These are phyloP conservation scores for Rotaria magnacalcarata DNA, from an alignment of 2,888 invertebrate genomes.

Conservation along the genomic window DNA sequence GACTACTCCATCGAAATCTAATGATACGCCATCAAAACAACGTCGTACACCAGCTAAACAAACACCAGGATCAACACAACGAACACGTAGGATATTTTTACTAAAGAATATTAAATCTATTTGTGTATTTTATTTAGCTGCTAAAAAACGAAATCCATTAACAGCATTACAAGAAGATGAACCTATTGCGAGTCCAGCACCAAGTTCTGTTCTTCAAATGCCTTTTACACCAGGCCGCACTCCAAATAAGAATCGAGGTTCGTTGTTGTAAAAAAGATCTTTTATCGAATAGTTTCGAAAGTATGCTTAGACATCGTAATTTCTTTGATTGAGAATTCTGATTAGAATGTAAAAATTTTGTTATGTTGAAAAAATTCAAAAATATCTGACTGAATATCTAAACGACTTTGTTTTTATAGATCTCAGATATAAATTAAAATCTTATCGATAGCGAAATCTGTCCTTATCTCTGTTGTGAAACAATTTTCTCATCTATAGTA, in stretches of 20 bases:
- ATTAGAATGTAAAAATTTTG: too few species aligned
- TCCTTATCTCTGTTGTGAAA: too few species aligned
- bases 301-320: too few species aligned
- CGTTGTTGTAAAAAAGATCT: not conserved
- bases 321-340: too few species aligned
- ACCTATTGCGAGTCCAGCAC: not conserved
- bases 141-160: slow-evolving; percentile 6
- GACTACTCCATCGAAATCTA: not conserved
- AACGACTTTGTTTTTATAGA: too few species aligned
- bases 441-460: too few species aligned
- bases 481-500: too few species aligned
- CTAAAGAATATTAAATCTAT: too few species aligned
- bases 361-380: too few species aligned
- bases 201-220: slow-evolving; percentile 4
- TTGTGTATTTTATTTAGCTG: not conserved
- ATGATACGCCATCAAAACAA: not conserved
- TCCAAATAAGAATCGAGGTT: not conserved
- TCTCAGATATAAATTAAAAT: too few species aligned
- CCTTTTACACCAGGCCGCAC: not conserved
- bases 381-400: too few species aligned
- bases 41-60: slow-evolving; percentile 26
- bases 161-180: slow-evolving; percentile 37
- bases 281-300: too few species aligned
- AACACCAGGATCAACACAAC: not conserved
- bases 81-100: not conserved